Evolutionary conservation across 2,113 vertebrate species (phyloP).

Genomic region (Chroicocephalus ridibundus): DNA sequence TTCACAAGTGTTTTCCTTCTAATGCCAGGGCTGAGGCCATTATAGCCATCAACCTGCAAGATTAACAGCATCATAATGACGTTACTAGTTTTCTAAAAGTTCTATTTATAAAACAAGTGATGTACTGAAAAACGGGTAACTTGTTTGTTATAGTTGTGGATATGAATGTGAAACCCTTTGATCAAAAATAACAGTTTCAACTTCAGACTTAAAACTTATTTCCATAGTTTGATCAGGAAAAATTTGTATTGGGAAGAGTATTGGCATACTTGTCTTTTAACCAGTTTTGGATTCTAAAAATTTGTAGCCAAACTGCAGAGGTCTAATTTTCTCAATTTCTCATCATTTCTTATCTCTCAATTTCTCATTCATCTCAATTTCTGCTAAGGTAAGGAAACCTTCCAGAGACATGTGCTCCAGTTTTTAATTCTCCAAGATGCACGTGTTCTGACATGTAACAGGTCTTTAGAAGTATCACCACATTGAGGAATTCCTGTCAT

Average conservation of each 20-base stretch:
- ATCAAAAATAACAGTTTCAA: neutral
- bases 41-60: fast-evolving
- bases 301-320: neutral
- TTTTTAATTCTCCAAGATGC: neutral
- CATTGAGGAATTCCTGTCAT: neutral
- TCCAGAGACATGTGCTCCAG: neutral
- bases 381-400: neutral
- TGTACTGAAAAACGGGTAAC: neutral
- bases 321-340: neutral
- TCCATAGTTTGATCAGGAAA: neutral
- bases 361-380: neutral
- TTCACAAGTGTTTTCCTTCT: neutral
- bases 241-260: neutral
- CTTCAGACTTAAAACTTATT: neutral
- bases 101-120: neutral
- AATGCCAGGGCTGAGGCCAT: neutral
- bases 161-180: neutral
- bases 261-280: neutral
- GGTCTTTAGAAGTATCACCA: neutral
- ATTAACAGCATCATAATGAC: neutral
- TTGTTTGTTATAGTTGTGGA: neutral
- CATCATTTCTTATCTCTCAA: no score
- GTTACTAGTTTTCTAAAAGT: neutral
- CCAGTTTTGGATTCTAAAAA: neutral
- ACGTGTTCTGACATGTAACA: neutral